Evolutionary conservation across 2,888 invertebrate genomes (phyloP).

Genomic region (Athalia cordata): DNA sequence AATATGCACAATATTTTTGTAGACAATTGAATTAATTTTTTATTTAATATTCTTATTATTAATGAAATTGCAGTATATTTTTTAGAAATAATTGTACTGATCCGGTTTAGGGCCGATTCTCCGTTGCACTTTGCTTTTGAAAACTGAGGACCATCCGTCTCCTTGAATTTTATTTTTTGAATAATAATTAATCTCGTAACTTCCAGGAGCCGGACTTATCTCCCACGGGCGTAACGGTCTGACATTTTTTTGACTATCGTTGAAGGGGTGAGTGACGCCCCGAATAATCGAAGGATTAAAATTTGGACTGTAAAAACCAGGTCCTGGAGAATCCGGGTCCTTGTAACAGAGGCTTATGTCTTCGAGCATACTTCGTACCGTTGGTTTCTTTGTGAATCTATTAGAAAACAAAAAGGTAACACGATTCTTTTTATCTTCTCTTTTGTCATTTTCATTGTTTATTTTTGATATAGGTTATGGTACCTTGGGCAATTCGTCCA

Average conservation of each 20-base stretch:
- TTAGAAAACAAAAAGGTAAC: no score
- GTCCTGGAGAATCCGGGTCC: conserved; percentile 75
- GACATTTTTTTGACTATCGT: conserved; percentile 46
- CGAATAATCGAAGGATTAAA: no score
- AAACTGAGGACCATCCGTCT: conserved; percentile 56
- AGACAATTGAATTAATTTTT: neutral
- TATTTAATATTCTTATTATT: neutral
- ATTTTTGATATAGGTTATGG: no score
- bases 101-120: neutral
- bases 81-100: conserved; percentile 6
- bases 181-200: conserved; percentile 50
- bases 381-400: conserved; percentile 71
- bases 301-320: conserved; percentile 71
- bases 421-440: no score
- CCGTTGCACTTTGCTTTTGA: conserved; percentile 54
- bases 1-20: no score
- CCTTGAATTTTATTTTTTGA: conserved; percentile 50
- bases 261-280: conserved; percentile 46
- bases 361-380: conserved; percentile 74
- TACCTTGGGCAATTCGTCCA: conserved; percentile 56
- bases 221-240: conserved; percentile 39
- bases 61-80: neutral
- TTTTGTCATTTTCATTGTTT: neutral
- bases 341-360: conserved; percentile 75
- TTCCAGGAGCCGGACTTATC: conserved; percentile 57